Conservation (phyloP, 2,888 invertebrate species). For the Caenorhabditis auriculariae region DNA sequence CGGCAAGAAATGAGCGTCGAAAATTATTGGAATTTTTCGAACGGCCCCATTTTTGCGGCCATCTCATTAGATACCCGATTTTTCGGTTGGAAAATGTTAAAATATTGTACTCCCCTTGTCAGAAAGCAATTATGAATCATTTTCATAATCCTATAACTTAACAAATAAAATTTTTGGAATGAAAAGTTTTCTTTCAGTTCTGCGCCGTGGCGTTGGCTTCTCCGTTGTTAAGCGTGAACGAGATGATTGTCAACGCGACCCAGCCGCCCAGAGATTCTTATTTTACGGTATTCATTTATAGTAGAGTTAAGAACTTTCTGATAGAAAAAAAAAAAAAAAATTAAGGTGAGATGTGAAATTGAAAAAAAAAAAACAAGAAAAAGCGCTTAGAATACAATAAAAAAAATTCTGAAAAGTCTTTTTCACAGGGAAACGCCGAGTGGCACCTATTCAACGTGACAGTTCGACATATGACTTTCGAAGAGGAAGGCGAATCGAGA, state of each 20-base stretch:
- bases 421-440: conserved; percentile 59
- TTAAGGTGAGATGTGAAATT: not conserved
- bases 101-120: no score
- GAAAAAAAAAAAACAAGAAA: not conserved
- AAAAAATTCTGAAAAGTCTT: not conserved
- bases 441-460: conserved; percentile 62
- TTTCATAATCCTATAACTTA: no score
- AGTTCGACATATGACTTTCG: conserved; percentile 55
- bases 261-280: conserved; percentile 54
- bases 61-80: no score
- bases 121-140: no score
- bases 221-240: conserved; percentile 54
- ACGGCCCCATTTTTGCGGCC: no score
- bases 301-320: conserved; percentile 1
- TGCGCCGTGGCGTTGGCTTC: conserved; percentile 61
- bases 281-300: conserved; percentile 43
- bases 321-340: not conserved
- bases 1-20: no score
- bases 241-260: conserved; percentile 58
- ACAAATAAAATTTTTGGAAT: not conserved
- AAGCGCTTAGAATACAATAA: not conserved
- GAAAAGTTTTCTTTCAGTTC: conserved; percentile 26
- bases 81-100: no score
- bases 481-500: conserved; percentile 60
- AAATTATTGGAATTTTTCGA: no score